A percentile compares a stretch with the other conserved stretches of the same genome.
Conservation (phyloP, 2,113 vertebrate genomes). For the Dicentrarchus labrax region DNA sequence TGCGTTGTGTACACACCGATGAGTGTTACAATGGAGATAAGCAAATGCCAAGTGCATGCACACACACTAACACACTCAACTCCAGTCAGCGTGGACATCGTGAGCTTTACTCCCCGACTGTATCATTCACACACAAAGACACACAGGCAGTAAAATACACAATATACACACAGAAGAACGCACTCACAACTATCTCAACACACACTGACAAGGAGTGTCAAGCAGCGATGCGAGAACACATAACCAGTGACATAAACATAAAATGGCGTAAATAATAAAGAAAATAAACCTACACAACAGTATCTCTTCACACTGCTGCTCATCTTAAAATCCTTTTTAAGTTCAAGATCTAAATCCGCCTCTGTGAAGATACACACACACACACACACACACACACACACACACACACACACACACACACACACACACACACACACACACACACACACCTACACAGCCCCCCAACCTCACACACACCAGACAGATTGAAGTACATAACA, state of each 20-base stretch:
- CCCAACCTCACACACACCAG: background rate
- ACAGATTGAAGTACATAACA: constrained; percentile 56
- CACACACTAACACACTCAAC: background rate
- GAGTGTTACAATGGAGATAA: constrained; percentile 50
- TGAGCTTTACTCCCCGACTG: background rate
- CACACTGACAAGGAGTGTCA: background rate
- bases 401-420: constrained; percentile 1
- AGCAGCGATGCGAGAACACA: constrained; percentile 23
- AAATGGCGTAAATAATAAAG: constrained; percentile 33
- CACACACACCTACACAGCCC: background rate
- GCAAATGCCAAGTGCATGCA: constrained; percentile 13
- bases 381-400: background rate
- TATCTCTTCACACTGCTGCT: constrained; percentile 12
- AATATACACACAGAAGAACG: background rate
- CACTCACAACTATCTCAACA: background rate
- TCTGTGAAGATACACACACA: constrained; percentile 12
- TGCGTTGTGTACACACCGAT: constrained; percentile 22
- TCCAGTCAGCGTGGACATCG: background rate
- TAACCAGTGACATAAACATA: constrained; percentile 16
- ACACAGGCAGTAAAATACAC: background rate
- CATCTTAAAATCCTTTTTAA: constrained; percentile 13
- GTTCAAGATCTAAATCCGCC: constrained; percentile 22
- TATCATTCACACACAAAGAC: background rate
- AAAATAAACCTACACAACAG: constrained; percentile 17
- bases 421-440: background rate